Evolutionary conservation across 2,888 invertebrate genomes (phyloP), one percentile per base, ranked within the genome.

Genomic region (Colletes collaris): DNA sequence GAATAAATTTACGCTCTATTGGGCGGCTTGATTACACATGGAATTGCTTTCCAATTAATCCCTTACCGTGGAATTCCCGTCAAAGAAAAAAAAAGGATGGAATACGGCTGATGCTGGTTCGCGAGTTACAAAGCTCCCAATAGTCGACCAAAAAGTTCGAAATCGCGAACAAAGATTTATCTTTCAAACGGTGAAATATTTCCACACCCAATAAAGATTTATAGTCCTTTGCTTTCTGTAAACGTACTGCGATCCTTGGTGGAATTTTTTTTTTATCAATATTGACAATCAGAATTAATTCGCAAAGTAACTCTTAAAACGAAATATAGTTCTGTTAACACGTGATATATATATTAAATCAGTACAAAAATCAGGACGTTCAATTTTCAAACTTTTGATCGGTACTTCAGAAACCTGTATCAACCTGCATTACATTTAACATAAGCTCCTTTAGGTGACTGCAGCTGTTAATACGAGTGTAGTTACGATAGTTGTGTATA

Each of bases 11-110:
- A 6, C n/a, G 4, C 3, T n/a, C 13, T 16, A 49, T 64, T 37
- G 46, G 27, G 2, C 10, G 37, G 19, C 46, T 46, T 64, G 46
- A 55, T 71, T 56, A 55, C 55, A 19, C 64, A 56, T 37, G 49
- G 49, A 71, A 71, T 71, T 64, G 56, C 70, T 56, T 46, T 46
- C 55, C 46, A 56, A 56, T 56, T 71, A 71, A 46, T 55, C 10
- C 64, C 11, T 11, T 62, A 44, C 11, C 3, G 5, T 6, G 55
- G 37, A 46, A 50, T 63, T 70, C 53, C 44, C 62, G 35, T 4
- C 16, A 19, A 6, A 59, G 19, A 10, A 16, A 19, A 10, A 49
- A 49, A 44, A 37, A 37, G 8, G 2, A 3, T 13, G 13, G 27
- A 27, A 27, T n/a, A 63, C 35, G n/a, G 13, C 27, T 27, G 11